Evolutionary conservation across 2,113 vertebrate genomes (phyloP), one percentile per base, ranked within the genome.

Genomic region (Pollimyrus isidori): DNA sequence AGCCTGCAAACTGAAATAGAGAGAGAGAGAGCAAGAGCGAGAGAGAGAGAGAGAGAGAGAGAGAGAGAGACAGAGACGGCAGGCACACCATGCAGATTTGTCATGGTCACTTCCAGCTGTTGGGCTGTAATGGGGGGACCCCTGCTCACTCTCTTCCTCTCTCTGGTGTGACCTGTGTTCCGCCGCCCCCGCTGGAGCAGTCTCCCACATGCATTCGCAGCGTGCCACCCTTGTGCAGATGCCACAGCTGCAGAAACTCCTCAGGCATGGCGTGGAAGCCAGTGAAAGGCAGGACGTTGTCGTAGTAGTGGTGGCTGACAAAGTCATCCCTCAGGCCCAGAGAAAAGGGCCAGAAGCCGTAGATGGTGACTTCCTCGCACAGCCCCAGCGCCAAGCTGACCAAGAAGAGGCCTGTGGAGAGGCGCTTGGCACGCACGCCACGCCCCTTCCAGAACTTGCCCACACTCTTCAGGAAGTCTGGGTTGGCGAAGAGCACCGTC

Each of bases 231-330:
- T 98, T 98, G 92, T 99, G 98, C 15, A 99, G 95, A 19, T 97
- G 96, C 98, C 98, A 99, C 19, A 99, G 97, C 92, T 99, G 97
- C 21, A 99, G 94, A 48, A 99, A 99, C 91, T 99, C 98, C 93
- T 99, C 98, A 0, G 98, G 98, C 98, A 99, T 99, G 91, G 98
- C 96, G 0, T 99, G 98, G 94, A 98, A 98, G 56, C 97, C 97
- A 0, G 96, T 97, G 88, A 95, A 96, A 0, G 98, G 98, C 93
- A 97, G 93, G 83, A 98, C 96, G n/a, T 99, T 98, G 92, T 99
- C 98, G 10, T 99, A 99, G 94, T 99, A 99, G 58, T 99, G 98
- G 84, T 99, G 98, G 92, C 98, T 98, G 93, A 99, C 96, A 17
- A 96, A 97, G 52, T 91, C 94, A 88, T 97, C 95, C 0, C 93